Percentiles rank a stretch among this genome's conserved stretches.
Evolutionary conservation across 2,888 invertebrate genomes (phyloP).

Genomic region (Sphinx pinastri): DNA sequence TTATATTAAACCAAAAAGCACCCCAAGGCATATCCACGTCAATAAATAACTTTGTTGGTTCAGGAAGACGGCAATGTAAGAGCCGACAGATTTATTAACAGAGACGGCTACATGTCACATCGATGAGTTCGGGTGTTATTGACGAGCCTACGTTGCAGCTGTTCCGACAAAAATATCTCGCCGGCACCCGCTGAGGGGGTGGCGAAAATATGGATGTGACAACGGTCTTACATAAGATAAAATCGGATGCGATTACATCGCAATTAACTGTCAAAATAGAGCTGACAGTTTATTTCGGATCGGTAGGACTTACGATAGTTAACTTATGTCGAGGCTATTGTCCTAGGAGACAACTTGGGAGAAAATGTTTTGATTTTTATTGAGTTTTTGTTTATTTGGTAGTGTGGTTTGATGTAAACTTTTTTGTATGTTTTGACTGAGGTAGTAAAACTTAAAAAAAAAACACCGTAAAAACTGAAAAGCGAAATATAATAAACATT

Average conservation of each 20-base stretch:
- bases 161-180: constrained; percentile 12
- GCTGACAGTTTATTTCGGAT: too few relatives aligned
- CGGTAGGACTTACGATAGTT: too few relatives aligned
- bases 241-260: too few relatives aligned
- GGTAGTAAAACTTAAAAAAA: too few relatives aligned
- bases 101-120: background rate
- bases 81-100: constrained; percentile 15
- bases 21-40: background rate
- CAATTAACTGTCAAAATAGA: too few relatives aligned
- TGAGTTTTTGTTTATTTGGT: background rate
- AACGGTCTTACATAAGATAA: too few relatives aligned
- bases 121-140: constrained; percentile 3
- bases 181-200: background rate
- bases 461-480: too few relatives aligned
- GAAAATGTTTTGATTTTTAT: background rate
- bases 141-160: constrained; percentile 2
- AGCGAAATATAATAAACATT: too few relatives aligned
- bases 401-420: background rate
- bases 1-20: background rate
- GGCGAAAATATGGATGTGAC: background rate
- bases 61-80: background rate
- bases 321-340: too few relatives aligned
- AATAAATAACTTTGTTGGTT: background rate
- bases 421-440: background rate
- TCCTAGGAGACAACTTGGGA: background rate